Evolutionary conservation across 2,113 vertebrate genomes (phyloP).

Genomic region (Actenoides hombroni): DNA sequence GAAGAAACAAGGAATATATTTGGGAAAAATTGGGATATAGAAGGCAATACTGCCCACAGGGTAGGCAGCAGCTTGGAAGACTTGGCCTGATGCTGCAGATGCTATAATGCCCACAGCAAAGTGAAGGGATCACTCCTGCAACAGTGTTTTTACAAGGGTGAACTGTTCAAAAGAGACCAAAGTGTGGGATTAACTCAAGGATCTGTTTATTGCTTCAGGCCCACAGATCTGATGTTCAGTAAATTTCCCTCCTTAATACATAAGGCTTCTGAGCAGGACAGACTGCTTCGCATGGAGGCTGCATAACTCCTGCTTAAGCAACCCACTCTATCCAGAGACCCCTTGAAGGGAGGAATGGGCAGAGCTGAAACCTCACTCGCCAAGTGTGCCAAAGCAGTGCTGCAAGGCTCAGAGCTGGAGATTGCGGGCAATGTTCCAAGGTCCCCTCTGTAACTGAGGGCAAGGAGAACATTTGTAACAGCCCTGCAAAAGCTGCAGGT

Average conservation of each 20-base stretch:
- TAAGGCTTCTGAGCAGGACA: not conserved
- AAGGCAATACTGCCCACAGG: not conserved
- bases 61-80: rapidly evolving
- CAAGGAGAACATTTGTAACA: not conserved
- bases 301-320: not conserved
- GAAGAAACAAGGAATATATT: not conserved
- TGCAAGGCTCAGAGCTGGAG: not conserved
- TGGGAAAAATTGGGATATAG: not conserved
- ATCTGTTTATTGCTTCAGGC: not conserved
- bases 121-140: rapidly evolving
- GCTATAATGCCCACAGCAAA: not conserved
- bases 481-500: not conserved
- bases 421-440: not conserved
- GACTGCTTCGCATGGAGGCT: not conserved
- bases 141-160: not conserved
- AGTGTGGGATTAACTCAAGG: not conserved
- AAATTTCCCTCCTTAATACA: not conserved
- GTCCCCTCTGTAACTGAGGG: too few relatives aligned
- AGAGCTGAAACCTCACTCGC: not conserved
- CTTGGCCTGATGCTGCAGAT: not conserved
- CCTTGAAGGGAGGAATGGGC: not conserved
- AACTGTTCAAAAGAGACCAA: not conserved
- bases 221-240: not conserved
- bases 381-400: rapidly evolving
- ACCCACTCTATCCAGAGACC: rapidly evolving